A percentile compares a stretch with the other conserved stretches of the same genome.
These are phyloP conservation scores for Chrysochloris asiatica DNA, from an alignment of 2,113 vertebrate species.

Conservation along the genomic window DNA sequence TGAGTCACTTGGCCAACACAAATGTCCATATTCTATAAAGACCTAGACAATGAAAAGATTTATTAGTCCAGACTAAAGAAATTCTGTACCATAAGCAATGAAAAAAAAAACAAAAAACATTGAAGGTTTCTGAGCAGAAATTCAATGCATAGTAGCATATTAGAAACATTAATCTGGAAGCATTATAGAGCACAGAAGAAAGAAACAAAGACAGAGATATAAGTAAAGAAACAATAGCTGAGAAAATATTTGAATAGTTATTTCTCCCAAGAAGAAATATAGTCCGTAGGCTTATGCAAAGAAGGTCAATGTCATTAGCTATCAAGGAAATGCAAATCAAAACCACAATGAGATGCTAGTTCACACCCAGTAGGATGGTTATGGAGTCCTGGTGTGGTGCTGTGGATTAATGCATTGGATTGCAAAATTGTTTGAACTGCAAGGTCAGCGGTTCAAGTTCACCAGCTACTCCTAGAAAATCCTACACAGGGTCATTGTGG, in stretches of 20 bases:
- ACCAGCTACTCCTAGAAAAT: no score
- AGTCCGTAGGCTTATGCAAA: not conserved
- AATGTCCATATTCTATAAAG: conserved; percentile 10
- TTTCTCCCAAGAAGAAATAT: conserved; percentile 27
- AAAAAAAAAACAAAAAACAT: not conserved
- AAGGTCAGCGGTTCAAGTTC: no score
- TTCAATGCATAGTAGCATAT: not conserved
- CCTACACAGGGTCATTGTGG: no score
- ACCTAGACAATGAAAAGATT: conserved; percentile 13
- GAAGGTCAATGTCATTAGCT: no score
- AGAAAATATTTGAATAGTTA: not conserved
- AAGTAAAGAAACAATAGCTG: conserved; percentile 13
- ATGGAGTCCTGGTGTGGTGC: no score
- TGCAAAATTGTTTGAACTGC: no score
- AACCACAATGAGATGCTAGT: no score
- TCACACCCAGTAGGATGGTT: no score
- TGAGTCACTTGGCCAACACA: not conserved
- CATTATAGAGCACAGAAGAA: not conserved
- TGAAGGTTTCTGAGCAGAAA: conserved; percentile 20
- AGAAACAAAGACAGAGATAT: no score
- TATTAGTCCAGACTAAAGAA: not conserved
- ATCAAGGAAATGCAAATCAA: no score
- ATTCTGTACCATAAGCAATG: not conserved
- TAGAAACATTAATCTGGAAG: conserved; percentile 40
- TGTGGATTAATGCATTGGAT: no score